These are phyloP conservation scores for Cenopis cana DNA, from an alignment of 2,888 invertebrate species.

Conservation along the genomic window DNA sequence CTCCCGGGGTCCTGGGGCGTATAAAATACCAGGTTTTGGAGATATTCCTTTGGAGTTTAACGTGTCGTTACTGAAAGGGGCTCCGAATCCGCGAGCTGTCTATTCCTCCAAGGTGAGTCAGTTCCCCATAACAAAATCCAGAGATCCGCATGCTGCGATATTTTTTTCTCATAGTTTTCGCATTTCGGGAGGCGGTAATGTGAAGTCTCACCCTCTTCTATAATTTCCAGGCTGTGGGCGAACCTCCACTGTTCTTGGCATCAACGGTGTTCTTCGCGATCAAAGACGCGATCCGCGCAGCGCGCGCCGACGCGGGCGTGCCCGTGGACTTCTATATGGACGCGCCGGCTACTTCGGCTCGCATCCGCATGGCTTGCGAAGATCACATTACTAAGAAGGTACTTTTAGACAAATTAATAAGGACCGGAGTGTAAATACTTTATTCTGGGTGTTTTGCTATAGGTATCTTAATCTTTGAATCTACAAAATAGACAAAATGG, in stretches of 20 bases:
- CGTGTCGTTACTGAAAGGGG: constrained; percentile 95
- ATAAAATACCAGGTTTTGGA: constrained; percentile 96
- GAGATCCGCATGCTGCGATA: no score
- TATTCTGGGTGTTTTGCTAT: background rate
- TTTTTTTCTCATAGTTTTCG: no score
- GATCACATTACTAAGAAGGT: constrained; percentile 93
- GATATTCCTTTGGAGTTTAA: constrained; percentile 97
- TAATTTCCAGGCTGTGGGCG: constrained; percentile 93
- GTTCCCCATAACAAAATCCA: background rate
- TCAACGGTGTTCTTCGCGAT: constrained; percentile 96
- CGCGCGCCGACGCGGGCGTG: constrained; percentile 89
- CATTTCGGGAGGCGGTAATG: no score
- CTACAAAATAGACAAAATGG: no score
- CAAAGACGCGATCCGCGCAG: constrained; percentile 93
- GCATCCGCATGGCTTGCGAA: constrained; percentile 95
- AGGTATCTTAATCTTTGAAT: background rate
- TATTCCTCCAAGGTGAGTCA: constrained; percentile 96
- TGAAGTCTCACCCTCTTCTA: background rate
- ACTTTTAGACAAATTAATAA: constrained; percentile 48
- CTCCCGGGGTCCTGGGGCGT: constrained; percentile 96
- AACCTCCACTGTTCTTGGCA: constrained; percentile 96
- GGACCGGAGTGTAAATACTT: no score
- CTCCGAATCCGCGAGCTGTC: constrained; percentile 95
- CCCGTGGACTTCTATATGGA: constrained; percentile 87
- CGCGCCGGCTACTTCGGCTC: constrained; percentile 94